Base-by-base conservation (phyloP, 2,113 vertebrate species). In the Cyphomyrus discorhynchus region DNA sequence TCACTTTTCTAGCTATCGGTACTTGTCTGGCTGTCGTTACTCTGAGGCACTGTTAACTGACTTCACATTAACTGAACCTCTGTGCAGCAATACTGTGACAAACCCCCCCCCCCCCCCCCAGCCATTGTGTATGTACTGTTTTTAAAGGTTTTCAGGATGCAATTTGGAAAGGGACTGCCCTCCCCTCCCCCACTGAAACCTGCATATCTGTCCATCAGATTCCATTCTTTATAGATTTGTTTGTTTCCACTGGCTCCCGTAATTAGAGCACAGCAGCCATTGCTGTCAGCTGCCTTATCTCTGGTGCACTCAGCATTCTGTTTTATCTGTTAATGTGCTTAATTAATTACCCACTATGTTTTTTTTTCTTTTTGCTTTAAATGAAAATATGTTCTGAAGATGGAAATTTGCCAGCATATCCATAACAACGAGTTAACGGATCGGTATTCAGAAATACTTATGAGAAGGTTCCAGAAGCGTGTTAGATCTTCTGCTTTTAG, bases 261-360 rank as follows among this genome's bases (percentile, higher is more conserved):
- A 87, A 87, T 87, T 56, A 53, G 50, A 53, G 5, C 85, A 87
- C 42, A 87, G 50, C 85, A 31, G 49, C 11, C 85, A 52, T 9
- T 87, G 50, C 85, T 53, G 50, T 56, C 53, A 56, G 24, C 31
- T n/a, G 82, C 8, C 82, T 47, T 47, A 47, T 84, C 45, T 84
- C 42, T 47, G 17, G 21, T 47, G 45, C 45, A 47, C 82, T 56
- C 49, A 53, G 85, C 9, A 8, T 39, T 56, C 85, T 21, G 50
- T 39, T 87, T 87, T 56, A 87, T 87, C 50, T 56, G 85, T 53
- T 87, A 56, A 87, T 87, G 85, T 56, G 85, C n/a, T 84, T 87
- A 52, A 87, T 87, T 52, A 87, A 87, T 87, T 56, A 87, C 50
- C 85, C 85, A 39, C 85, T 19, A 56, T 35, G 31, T 52, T 56